Base-by-base conservation (phyloP, 1,140 invertebrate genomes). In the Vollenhovia emeryi region DNA sequence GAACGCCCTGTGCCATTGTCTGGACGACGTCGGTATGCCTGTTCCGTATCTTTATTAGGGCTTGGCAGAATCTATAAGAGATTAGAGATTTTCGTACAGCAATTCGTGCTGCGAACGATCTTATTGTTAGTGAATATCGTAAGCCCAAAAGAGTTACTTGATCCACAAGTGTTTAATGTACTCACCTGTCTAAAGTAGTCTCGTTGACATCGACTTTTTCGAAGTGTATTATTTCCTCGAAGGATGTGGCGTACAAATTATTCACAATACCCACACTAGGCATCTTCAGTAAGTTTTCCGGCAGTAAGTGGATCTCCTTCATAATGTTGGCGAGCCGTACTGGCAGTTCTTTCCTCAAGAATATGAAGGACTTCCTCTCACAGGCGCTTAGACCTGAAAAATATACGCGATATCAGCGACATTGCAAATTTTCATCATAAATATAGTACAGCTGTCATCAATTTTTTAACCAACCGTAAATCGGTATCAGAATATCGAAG, bases 1-100 rank as follows among this genome's bases (percentile, higher is more conserved):
- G 95, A 4, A 99, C 97, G 9, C 99, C 99, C 92, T 99, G 98
- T 0, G 99, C 99, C 99, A 99, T 99, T 0, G 99, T 99, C 93
- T 99, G 98, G 0, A 99, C 99, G 0, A 99, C 99, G 94, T 99
- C 98, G 21, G 97, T 96, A 95, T 99, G 99, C 4, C 99, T 96
- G 95, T 99, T 99, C 64, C 98, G 96, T 88, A 99, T 99, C 94
- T 97, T 98, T 30, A 98, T 96, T 86, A 99, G 95, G 36, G 97
- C 96, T 84, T 97, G 96, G 92, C 98, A 98, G 95, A 99, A 99
- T 92, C 98, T 98, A 90, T 5, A 68, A 79, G 60, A 48, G 45
- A 66, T 66, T 2, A 21, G 7, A 57, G 2, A 27, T 36, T 24
- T 36, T 1, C 30, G 7, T 71, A n/a, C 3, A 71, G 11, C n/a